A percentile compares a stretch with the other conserved stretches of the same genome.
phyloP scores from a whole-genome alignment of 2,888 invertebrate genomes.

The Chloroclystis v-ata region DNA sequence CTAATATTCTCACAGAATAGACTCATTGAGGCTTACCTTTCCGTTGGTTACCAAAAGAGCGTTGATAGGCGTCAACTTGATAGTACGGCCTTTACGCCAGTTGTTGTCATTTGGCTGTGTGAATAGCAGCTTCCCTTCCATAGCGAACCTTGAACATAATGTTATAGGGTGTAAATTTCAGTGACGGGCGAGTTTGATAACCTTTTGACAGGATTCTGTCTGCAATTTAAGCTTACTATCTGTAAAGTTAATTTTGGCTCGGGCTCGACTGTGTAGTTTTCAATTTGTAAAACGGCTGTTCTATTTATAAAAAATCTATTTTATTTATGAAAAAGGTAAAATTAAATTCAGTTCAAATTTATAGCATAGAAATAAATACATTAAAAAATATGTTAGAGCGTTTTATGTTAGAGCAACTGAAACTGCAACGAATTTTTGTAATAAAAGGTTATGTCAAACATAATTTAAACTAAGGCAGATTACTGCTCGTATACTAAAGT shows the following conservation, averaged over 20 bases:
- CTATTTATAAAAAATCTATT: too few species aligned
- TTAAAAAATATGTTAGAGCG: too few species aligned
- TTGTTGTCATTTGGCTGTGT: constrained; percentile 94
- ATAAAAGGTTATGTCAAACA: too few species aligned
- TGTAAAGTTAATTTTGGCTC: constrained; percentile 17
- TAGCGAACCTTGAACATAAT: constrained; percentile 81
- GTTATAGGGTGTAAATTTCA: constrained; percentile 29
- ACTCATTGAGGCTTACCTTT: constrained; percentile 80
- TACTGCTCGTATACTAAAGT: too few species aligned
- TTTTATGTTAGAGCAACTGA: too few species aligned
- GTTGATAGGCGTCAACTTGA: constrained; percentile 91
- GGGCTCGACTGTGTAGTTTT: constrained; percentile 20
- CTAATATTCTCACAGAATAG: constrained; percentile 9
- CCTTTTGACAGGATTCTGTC: constrained; percentile 15
- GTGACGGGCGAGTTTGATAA: constrained; percentile 9
- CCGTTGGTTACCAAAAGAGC: constrained; percentile 94
- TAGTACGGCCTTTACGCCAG: constrained; percentile 92
- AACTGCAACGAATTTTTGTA: too few species aligned
- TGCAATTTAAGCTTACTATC: constrained; percentile 19
- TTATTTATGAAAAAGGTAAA: too few species aligned
- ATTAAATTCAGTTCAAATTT: too few species aligned
- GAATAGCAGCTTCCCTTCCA: constrained; percentile 92
- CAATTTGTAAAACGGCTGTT: constrained; percentile 23
- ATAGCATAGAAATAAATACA: too few species aligned
- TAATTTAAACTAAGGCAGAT: too few species aligned